Percentiles rank a stretch among this genome's conserved stretches.
These are phyloP conservation scores for Lasioglossum leucozonium DNA, from an alignment of 2,888 invertebrate genomes.

Conservation along the genomic window DNA sequence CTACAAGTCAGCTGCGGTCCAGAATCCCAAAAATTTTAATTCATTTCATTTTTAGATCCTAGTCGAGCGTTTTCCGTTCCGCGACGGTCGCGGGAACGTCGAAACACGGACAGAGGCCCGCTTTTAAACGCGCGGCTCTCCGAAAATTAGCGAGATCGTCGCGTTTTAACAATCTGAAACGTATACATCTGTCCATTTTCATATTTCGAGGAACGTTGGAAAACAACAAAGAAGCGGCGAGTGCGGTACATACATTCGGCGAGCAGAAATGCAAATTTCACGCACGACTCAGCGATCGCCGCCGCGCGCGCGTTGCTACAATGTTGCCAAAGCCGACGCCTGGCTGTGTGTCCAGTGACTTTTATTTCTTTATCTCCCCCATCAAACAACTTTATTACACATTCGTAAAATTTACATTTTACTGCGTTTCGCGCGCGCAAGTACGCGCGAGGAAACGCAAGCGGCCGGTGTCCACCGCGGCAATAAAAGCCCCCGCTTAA, in stretches of 20 bases:
- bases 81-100: no score
- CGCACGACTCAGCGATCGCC: not conserved
- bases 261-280: not conserved
- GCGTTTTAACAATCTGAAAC: no score
- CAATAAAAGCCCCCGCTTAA: not conserved
- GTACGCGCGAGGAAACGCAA: not conserved
- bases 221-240: no score
- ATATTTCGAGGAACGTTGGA: no score
- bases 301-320: not conserved
- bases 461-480: not conserved
- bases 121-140: no score
- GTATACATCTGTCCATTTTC: no score
- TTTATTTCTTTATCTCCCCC: not conserved
- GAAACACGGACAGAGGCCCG: no score
- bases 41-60: conserved; percentile 4
- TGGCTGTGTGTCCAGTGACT: not conserved
- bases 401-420: not conserved
- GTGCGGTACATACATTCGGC: no score
- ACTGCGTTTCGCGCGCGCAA: not conserved
- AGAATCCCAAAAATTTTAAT: conserved; percentile 43
- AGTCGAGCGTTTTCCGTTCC: not conserved
- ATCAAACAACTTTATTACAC: conserved; percentile 4
- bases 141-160: no score
- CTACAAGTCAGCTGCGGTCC: conserved; percentile 21
- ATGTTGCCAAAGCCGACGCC: not conserved